Percentiles rank a stretch among this genome's conserved stretches.
Evolutionary conservation across 2,113 vertebrate species (phyloP).

Genomic region (Patagioenas fasciata): DNA sequence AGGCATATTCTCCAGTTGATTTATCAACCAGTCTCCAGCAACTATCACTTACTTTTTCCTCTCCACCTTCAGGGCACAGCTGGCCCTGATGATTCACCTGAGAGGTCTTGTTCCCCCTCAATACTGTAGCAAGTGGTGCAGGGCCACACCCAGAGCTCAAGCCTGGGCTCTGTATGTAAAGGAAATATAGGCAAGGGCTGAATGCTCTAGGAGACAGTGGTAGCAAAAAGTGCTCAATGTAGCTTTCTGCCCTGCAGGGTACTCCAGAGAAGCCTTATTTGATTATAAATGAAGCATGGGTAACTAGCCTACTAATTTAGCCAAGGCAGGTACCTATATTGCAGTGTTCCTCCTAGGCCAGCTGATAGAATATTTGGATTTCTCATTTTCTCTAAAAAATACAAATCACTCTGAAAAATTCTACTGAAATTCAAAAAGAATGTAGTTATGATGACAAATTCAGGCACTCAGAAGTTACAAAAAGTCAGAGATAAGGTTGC

Average conservation of each 20-base stretch:
- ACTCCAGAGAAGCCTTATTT: background rate
- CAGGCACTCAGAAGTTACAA: background rate
- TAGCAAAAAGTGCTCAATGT: background rate
- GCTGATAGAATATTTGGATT: background rate
- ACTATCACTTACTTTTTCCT: background rate
- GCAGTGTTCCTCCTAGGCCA: background rate
- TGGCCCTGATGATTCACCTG: background rate
- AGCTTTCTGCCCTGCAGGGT: background rate
- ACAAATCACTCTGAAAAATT: background rate
- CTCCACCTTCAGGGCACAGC: background rate
- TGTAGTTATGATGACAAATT: background rate
- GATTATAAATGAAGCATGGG: background rate
- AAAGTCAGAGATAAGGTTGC: background rate
- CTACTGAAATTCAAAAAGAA: background rate
- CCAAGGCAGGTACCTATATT: background rate
- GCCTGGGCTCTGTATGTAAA: background rate
- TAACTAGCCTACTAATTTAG: background rate
- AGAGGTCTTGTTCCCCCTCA: background rate
- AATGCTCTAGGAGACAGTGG: background rate
- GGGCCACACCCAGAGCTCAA: background rate
- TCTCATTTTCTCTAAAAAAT: background rate
- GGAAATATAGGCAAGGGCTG: background rate
- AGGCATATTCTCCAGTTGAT: background rate
- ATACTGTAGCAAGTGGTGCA: background rate
- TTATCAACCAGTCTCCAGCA: background rate